Conservation (phyloP, 2,797 vertebrate genomes). For the Phylloscopus collybita region DNA sequence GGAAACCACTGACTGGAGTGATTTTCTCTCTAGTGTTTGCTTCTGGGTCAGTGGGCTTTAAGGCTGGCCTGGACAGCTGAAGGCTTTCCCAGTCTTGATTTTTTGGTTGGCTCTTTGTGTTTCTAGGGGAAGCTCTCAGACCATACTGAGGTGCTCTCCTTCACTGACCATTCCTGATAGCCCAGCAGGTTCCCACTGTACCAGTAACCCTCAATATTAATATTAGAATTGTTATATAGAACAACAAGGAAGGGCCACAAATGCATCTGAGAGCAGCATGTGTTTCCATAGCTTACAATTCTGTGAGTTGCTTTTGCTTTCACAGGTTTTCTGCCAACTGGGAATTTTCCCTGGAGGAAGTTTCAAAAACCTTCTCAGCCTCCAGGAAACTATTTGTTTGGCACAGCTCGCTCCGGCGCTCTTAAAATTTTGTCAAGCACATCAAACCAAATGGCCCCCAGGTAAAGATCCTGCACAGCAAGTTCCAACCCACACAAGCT, state of each 20-base stretch:
- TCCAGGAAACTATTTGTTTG: slow-evolving; percentile 54
- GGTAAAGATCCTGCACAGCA: slow-evolving; percentile 42
- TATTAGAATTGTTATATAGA: not conserved
- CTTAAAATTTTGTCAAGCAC: slow-evolving; percentile 60
- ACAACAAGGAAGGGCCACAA: not conserved
- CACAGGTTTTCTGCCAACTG: slow-evolving; percentile 42
- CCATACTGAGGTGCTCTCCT: not conserved
- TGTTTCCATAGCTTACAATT: not conserved
- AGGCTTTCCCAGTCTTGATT: not conserved
- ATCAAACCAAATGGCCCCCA: slow-evolving; percentile 53
- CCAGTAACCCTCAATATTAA: not conserved
- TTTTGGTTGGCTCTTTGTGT: not conserved
- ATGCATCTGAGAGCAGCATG: not conserved
- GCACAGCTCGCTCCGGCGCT: slow-evolving; percentile 8
- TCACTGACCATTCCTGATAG: not conserved
- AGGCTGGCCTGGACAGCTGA: not conserved
- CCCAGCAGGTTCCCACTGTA: not conserved
- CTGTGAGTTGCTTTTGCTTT: not conserved
- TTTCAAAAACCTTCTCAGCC: slow-evolving; percentile 40
- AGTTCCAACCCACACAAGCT: slow-evolving; percentile 62
- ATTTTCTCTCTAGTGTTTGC: not conserved
- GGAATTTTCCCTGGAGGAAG: slow-evolving; percentile 54
- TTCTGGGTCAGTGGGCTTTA: not conserved
- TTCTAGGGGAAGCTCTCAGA: not conserved
- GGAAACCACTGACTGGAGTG: not conserved